Evolutionary conservation across 2,113 vertebrate species (phyloP).

Genomic region (Apodemus sylvaticus): DNA sequence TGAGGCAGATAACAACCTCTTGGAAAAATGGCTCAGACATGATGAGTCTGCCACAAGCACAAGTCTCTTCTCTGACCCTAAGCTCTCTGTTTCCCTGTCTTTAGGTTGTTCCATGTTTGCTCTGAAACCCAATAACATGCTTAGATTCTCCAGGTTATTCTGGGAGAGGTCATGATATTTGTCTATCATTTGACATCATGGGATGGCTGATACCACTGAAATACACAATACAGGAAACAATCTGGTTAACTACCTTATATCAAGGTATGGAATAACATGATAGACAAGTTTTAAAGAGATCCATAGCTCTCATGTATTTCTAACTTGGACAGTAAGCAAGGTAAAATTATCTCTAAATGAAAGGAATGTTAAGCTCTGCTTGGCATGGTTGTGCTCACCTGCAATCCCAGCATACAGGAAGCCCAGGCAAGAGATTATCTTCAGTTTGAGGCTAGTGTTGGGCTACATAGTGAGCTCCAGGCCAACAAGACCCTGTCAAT

Average conservation of each 20-base stretch:
- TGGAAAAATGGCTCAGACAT: neutral
- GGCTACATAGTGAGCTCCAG: neutral
- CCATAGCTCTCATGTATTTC: neutral
- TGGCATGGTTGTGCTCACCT: no score
- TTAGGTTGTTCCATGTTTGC: accelerated
- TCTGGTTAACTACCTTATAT: neutral
- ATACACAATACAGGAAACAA: neutral
- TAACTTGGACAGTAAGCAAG: neutral
- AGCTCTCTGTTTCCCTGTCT: neutral
- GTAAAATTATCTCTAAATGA: neutral
- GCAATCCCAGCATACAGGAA: neutral
- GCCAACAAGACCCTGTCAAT: neutral
- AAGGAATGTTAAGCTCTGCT: neutral
- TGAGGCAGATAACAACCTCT: neutral
- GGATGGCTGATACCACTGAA: neutral
- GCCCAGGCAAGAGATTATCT: neutral
- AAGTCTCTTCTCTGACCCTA: neutral
- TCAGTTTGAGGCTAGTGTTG: neutral
- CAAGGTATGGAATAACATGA: neutral
- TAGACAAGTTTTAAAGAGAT: neutral
- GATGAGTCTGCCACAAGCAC: neutral
- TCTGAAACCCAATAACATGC: neutral
- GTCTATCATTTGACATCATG: neutral
- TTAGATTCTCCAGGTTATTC: accelerated
- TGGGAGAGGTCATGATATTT: neutral